Base-by-base conservation (phyloP, 2,797 vertebrate genomes). In the Stomatorhinus walkeri region DNA sequence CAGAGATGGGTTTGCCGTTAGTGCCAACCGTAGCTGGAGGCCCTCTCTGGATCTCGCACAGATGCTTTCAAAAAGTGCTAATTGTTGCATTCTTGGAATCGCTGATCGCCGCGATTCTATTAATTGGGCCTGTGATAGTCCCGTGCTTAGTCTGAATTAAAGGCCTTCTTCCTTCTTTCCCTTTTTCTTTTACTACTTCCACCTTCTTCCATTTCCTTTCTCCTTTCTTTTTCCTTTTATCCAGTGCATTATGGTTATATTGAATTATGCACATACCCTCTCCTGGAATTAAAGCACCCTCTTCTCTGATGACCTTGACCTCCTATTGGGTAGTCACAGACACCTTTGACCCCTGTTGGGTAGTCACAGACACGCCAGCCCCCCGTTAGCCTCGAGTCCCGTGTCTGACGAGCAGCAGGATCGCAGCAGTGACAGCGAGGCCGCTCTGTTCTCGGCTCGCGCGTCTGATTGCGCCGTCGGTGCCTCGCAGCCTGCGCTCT, bases 361-460 rank as follows among this genome's bases (percentile, higher is more conserved):
- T 32, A 32, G 28, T 32, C 28, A 19, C 49, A 19, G 10, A 28
- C 46, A n/a, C 12, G 0, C 40, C 10, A 46, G 56, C 51, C 12
- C 19, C 43, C 68, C 81, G 54, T 84, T 88, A 79, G 81, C 81
- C 64, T 64, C 22, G 79, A 64, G 7, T 40, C 14, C 52, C 16
- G 54, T 87, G 85, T 88, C 85, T 87, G 89, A 87, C 48, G 48
- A 88, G 87, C 56, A 81, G 88, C 52, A 46, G 87, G 51, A 88
- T 56, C 84, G 4, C 88, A 86, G 56, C 46, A 68, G 72, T 88
- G 81, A 49, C 76, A 40, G 56, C 40, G 1, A 0, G 24, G 56
- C 86, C 2, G 1, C 49, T 16, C n/a, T 51, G 36, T 36, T 61
- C 4, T 10, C 32, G 24, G 52, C 22, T 19, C 85, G 4, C 19